Conservation (phyloP, 2,113 vertebrate genomes). For the Rattus norvegicus region DNA sequence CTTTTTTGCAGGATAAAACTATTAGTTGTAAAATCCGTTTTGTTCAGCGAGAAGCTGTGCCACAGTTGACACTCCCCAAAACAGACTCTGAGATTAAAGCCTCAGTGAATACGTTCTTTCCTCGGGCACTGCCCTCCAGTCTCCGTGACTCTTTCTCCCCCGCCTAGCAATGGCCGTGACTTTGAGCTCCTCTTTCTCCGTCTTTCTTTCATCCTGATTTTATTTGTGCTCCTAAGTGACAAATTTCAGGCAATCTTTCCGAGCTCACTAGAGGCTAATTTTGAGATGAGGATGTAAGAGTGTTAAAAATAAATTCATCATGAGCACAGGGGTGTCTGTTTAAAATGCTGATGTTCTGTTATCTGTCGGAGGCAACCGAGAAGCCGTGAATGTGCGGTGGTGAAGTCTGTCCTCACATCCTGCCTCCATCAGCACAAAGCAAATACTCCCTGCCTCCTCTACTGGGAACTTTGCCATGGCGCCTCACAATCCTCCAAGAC, state of each 20-base stretch:
- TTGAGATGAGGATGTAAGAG: constrained; percentile 59
- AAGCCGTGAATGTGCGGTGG: not conserved
- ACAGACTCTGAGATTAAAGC: constrained; percentile 40
- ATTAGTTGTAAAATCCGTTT: constrained; percentile 54
- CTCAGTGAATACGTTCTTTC: constrained; percentile 23
- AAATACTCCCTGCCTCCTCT: not conserved
- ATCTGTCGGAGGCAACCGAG: not conserved
- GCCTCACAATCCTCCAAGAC: not conserved
- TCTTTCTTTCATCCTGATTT: constrained; percentile 55
- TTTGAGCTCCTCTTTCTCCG: not conserved
- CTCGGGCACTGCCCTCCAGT: not conserved
- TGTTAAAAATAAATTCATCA: constrained; percentile 24
- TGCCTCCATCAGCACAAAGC: not conserved
- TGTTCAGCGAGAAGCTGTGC: constrained; percentile 14
- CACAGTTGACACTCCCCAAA: constrained; percentile 26
- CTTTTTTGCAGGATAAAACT: constrained; percentile 46
- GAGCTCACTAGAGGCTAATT: constrained; percentile 60
- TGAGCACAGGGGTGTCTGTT: constrained; percentile 17
- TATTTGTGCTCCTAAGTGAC: constrained; percentile 55
- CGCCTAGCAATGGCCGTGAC: not conserved
- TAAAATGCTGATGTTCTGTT: constrained; percentile 54
- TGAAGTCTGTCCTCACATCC: not conserved
- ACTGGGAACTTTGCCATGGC: not conserved
- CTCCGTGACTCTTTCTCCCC: constrained; percentile 30
- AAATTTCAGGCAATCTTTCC: constrained; percentile 53